Base-by-base conservation (phyloP, 2,797 vertebrate species). In the Ctenochaetus hawaiiensis region DNA sequence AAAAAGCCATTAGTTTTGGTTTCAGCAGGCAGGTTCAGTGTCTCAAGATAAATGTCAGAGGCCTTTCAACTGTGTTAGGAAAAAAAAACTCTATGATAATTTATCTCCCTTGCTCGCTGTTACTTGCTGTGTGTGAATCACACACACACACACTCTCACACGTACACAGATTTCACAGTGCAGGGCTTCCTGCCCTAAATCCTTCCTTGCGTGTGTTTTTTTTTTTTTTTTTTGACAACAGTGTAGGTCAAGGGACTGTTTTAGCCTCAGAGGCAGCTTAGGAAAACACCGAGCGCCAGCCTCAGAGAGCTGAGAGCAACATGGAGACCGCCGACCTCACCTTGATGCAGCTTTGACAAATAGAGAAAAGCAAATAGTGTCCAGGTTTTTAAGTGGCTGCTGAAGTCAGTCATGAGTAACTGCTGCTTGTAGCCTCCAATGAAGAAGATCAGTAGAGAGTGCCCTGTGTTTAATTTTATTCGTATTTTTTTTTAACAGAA, bases 171-270 rank as follows among this genome's bases (percentile, higher is more conserved):
- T 75, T 79, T 87, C 73, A 75, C 58, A 69, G 81, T 13, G 75
- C 73, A 57, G 41, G 20, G 76, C 73, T 82, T 83, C 76, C 58
- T 84, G 87, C 81, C 78, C 77, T 66, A 59, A 82, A 86, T 77
- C 81, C 68, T 62, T 80, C 72, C 47, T 67, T 16, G 30, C 78
- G 61, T 65, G 83, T 66, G 65, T 64, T 77, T 84, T 80, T 61
- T 78, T 83, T 47, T 47, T 30, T 30, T 30, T 34, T 34, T 34
- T 34, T 6, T 83, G 82, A 86, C 83, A 80, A 67, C 80, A 65
- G 61, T 83, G 85, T 78, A 80, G 85, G 91, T 88, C 82, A 88
- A 81, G 68, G 80, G 75, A 58, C 72, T 72, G 62, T 75, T 68
- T 58, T 52, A 69, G 77, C 80, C 84, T 85, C 70, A 52, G 66